Evolutionary conservation across 2,113 vertebrate genomes (phyloP).

Genomic region (Lasiurus borealis): DNA sequence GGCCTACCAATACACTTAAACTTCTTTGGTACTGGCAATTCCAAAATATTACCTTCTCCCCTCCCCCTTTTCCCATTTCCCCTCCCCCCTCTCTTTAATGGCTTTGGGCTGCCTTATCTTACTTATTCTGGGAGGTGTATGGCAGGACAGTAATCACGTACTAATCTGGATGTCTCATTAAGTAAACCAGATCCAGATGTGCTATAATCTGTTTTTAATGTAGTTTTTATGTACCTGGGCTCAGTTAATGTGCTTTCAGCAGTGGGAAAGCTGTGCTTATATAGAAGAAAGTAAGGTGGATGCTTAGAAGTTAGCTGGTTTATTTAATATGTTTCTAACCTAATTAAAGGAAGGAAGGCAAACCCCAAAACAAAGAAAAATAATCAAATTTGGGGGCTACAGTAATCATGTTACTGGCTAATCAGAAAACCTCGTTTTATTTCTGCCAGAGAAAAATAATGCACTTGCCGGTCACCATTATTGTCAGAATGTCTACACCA

Average conservation of each 20-base stretch:
- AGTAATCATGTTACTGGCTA: background rate
- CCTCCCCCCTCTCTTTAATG: too few relatives aligned
- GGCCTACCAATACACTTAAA: background rate
- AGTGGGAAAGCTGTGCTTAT: background rate
- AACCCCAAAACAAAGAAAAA: conserved; percentile 22
- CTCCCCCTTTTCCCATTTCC: rapidly evolving
- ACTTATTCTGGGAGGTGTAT: background rate
- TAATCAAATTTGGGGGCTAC: background rate
- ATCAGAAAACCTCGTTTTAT: conserved; percentile 35
- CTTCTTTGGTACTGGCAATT: background rate
- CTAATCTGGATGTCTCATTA: conserved; percentile 15
- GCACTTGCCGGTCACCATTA: background rate
- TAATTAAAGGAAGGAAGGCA: conserved; percentile 35
- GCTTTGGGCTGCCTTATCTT: background rate
- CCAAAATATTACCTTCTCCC: background rate
- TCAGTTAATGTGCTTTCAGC: background rate
- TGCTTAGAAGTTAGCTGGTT: background rate
- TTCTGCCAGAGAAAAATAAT: background rate
- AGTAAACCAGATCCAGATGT: background rate
- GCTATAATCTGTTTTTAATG: background rate
- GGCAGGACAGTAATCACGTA: background rate
- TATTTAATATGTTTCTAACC: background rate
- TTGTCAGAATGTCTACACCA: background rate
- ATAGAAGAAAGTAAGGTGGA: background rate
- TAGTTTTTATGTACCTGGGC: background rate